phyloP scores from a whole-genome alignment of 2,888 invertebrate species.

The Ditula angustiorana region DNA sequence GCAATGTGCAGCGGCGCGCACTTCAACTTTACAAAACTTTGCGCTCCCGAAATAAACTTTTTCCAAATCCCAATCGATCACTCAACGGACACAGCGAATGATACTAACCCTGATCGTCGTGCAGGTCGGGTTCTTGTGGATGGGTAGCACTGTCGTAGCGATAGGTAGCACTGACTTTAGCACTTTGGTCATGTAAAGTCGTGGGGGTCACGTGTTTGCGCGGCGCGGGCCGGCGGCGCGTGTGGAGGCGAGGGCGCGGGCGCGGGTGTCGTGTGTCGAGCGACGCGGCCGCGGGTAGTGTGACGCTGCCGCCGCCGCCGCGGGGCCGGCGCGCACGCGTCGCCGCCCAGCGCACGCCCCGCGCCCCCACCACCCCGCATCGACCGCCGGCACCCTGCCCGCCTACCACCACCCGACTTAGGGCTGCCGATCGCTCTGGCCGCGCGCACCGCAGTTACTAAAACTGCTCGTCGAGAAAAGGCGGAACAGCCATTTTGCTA shows the following conservation, averaged over 20 bases:
- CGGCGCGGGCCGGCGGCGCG: conserved; percentile 79
- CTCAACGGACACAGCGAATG: conserved; percentile 52
- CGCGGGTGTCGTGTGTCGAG: conserved; percentile 73
- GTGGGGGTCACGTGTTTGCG: conserved; percentile 72
- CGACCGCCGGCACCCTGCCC: conserved; percentile 71
- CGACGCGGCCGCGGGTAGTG: conserved; percentile 52
- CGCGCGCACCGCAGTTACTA: conserved; percentile 11
- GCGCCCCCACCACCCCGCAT: conserved; percentile 64
- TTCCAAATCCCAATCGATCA: conserved; percentile 55
- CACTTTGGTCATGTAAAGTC: conserved; percentile 83
- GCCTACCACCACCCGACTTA: conserved; percentile 63
- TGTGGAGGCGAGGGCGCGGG: conserved; percentile 72
- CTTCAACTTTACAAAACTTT: conserved; percentile 78
- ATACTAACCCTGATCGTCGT: conserved; percentile 82
- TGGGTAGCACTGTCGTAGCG: conserved; percentile 80
- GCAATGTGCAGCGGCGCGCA: conserved; percentile 79
- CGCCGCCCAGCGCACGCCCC: conserved; percentile 59
- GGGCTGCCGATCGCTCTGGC: conserved; percentile 33
- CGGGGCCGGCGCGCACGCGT: conserved; percentile 47
- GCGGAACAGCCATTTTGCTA: background rate
- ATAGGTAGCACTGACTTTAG: conserved; percentile 82
- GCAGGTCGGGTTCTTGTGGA: conserved; percentile 78
- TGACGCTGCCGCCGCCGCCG: conserved; percentile 51
- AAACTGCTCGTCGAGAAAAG: background rate
- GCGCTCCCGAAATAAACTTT: conserved; percentile 78